Conservation (phyloP, 1,140 invertebrate genomes). For the Aleiodes sp. region DNA sequence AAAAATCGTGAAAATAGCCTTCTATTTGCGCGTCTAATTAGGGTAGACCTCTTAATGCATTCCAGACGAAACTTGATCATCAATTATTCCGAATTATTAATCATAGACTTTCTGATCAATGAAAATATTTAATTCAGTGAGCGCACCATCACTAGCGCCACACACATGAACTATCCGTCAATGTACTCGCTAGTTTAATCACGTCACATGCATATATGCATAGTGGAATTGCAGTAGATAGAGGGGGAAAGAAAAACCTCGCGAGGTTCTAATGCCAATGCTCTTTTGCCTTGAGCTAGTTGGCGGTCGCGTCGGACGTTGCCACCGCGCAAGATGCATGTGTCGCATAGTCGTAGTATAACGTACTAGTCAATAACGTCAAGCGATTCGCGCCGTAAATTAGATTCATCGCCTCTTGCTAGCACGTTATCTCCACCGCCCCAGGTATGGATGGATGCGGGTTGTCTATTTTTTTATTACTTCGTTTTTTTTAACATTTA, state of each 20-base stretch:
- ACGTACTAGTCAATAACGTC: constrained; percentile 40
- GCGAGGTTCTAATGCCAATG: constrained; percentile 49
- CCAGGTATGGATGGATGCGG: constrained; percentile 24
- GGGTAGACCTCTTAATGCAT: too few species aligned
- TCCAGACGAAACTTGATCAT: too few species aligned
- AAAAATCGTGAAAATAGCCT: too few species aligned
- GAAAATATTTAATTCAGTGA: neutral
- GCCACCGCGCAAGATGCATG: constrained; percentile 35
- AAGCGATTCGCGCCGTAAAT: constrained; percentile 19
- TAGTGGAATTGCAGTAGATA: constrained; percentile 1
- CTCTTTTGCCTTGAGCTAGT: constrained; percentile 52
- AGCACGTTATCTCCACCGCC: constrained; percentile 18
- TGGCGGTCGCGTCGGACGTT: constrained; percentile 49
- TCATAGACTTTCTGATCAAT: too few species aligned
- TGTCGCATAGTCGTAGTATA: constrained; percentile 9
- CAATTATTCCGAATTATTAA: too few species aligned
- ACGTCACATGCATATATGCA: neutral
- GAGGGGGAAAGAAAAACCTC: constrained; percentile 40
- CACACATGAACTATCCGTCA: neutral
- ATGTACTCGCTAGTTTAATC: neutral
- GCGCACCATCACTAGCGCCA: neutral
- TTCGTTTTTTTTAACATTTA: neutral
- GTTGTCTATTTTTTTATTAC: neutral
- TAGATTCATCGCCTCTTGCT: constrained; percentile 4
- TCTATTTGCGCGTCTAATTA: too few species aligned